Conservation (phyloP, 2,888 invertebrate genomes). For the Epinotia ramella region DNA sequence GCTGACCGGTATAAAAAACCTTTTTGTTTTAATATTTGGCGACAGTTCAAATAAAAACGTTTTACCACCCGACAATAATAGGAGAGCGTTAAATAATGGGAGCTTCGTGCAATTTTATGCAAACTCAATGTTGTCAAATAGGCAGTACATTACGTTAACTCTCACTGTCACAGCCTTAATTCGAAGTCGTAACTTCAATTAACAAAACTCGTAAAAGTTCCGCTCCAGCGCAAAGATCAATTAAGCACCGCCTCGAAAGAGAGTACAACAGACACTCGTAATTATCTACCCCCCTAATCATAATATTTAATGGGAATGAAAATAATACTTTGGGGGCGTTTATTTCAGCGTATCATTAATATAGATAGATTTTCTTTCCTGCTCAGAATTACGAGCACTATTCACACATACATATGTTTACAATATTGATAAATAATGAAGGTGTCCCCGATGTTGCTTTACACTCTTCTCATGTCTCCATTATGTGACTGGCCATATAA, state of each 20-base stretch:
- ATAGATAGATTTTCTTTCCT: too few relatives aligned
- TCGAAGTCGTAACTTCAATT: conserved; percentile 65
- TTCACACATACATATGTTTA: too few relatives aligned
- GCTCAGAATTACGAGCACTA: too few relatives aligned
- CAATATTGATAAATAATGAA: too few relatives aligned
- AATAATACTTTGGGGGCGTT: neutral
- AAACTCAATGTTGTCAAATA: conserved; percentile 4
- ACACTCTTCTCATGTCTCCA: too few relatives aligned
- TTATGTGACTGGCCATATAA: too few relatives aligned
- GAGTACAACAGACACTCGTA: neutral
- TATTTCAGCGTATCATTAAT: neutral
- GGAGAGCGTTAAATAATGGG: neutral
- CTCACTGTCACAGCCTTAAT: conserved; percentile 3
- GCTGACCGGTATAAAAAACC: neutral
- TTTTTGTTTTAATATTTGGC: neutral
- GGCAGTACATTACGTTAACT: neutral
- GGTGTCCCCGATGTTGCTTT: too few relatives aligned
- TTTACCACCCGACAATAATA: neutral
- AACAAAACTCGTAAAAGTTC: conserved; percentile 66
- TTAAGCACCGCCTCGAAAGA: conserved; percentile 61
- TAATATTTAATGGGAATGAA: neutral
- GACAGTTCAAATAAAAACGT: neutral
- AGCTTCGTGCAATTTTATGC: neutral
- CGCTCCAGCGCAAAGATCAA: conserved; percentile 64
- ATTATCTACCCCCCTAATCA: neutral